Evolutionary conservation across 2,797 vertebrate genomes (phyloP).

Genomic region (Salmo trutta): DNA sequence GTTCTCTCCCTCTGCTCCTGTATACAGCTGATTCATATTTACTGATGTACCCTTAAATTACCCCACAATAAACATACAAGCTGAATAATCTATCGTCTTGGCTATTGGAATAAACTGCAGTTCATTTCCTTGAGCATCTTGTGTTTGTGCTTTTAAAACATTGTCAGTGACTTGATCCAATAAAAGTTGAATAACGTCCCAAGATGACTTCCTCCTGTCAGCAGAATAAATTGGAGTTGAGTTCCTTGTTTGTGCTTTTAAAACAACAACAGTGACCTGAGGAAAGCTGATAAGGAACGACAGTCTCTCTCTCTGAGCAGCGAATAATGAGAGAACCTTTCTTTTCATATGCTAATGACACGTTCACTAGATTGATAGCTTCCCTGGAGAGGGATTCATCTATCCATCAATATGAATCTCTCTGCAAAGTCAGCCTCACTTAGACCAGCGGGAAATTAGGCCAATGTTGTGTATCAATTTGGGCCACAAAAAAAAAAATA

Average conservation of each 20-base stretch:
- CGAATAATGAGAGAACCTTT: neutral
- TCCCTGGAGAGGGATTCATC: neutral
- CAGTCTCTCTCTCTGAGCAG: neutral
- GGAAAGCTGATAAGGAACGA: neutral
- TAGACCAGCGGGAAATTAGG: neutral
- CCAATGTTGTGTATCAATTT: neutral
- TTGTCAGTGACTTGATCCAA: neutral
- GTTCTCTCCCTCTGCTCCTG: neutral
- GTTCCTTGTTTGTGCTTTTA: neutral
- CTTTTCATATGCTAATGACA: neutral
- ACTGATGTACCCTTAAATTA: neutral
- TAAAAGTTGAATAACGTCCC: neutral
- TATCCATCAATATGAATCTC: neutral
- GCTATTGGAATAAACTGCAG: neutral
- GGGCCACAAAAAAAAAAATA: neutral
- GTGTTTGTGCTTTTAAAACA: neutral
- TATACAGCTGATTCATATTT: neutral
- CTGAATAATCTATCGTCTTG: neutral
- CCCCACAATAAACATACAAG: neutral
- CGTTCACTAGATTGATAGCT: neutral
- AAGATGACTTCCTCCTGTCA: neutral
- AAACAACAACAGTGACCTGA: neutral
- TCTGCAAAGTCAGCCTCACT: neutral
- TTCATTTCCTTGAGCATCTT: neutral
- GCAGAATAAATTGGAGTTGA: neutral